Evolutionary conservation across 2,888 invertebrate genomes (phyloP).

Genomic region (Slavum lentiscoides): DNA sequence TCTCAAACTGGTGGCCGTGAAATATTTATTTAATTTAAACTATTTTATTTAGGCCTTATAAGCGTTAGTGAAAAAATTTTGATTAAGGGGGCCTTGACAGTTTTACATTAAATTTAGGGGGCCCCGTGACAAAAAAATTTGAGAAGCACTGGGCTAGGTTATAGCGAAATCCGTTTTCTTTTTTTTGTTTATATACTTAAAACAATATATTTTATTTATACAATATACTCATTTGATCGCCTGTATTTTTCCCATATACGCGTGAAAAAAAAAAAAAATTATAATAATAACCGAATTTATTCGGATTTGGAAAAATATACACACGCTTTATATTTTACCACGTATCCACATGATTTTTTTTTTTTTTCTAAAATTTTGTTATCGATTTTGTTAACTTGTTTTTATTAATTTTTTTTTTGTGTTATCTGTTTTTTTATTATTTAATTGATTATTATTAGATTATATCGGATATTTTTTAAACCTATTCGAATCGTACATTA

Average conservation of each 20-base stretch:
- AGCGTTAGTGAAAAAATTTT: too few species aligned
- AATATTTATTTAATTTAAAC: too few species aligned
- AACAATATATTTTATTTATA: background rate
- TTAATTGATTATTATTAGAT: background rate
- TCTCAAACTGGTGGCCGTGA: too few species aligned
- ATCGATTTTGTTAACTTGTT: conserved; percentile 44
- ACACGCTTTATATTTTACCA: background rate
- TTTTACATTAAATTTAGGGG: too few species aligned
- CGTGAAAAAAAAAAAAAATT: too few species aligned
- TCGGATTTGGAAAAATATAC: background rate
- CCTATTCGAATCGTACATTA: background rate
- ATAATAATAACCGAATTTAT: background rate
- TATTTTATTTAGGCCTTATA: too few species aligned
- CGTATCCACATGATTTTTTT: background rate
- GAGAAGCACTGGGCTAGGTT: too few species aligned
- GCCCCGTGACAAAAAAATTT: too few species aligned
- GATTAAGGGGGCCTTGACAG: too few species aligned
- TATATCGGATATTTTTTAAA: too few species aligned
- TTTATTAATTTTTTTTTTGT: conserved; percentile 16
- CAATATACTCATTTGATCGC: background rate
- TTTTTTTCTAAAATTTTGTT: conserved; percentile 29
- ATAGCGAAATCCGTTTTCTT: background rate
- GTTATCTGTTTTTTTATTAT: conserved; percentile 41
- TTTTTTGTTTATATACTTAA: background rate
- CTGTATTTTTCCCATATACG: too few species aligned